Base-by-base conservation (phyloP, 1,140 invertebrate species). In the Cryptotermes secundus region DNA sequence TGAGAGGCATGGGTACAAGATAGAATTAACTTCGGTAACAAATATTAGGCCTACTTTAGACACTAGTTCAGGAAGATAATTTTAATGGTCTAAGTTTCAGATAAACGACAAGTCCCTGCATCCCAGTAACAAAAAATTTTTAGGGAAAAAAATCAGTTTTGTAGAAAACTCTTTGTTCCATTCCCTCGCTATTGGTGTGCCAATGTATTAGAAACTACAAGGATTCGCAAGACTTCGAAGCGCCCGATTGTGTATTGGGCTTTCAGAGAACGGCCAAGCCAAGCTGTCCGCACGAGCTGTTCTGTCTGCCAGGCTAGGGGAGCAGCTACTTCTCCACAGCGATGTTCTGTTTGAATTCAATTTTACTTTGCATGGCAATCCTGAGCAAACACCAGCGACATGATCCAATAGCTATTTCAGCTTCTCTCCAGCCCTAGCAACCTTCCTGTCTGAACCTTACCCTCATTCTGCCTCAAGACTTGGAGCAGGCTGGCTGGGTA, bases 311-410 rank as follows among this genome's bases (percentile, higher is more conserved):
- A 35, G 80, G 19, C 80, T 12, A 79, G 79, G 34, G 34, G 12
- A 34, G n/a, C 79, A 79, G 34, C 80, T 24, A 24, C 34, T 36
- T 26, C 16, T 38, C 9, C 36, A n/a, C 80, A 36, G 80, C 80
- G 24, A 36, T 80, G 80, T 38, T 38, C 80, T 80, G 80, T 80
- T 80, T 80, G 80, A 34, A 80, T 80, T 80, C 80, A 80, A 80
- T 80, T 80, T 80, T 80, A 80, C 80, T 80, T 80, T 80, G 80
- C 80, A 80, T 80, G 80, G 34, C 80, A 80, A 80, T 80, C 80
- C 80, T 80, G 80, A 35, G 80, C 80, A 80, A 80, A 80, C 80
- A 80, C 26, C 59, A 31, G 59, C 59, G 26, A 72, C 59, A 72
- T 72, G 59, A 72, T 72, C 59, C 59, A 31, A 31, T 72, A 72